Conservation (phyloP, 1,140 invertebrate genomes). For the Bradysia coprophila region DNA sequence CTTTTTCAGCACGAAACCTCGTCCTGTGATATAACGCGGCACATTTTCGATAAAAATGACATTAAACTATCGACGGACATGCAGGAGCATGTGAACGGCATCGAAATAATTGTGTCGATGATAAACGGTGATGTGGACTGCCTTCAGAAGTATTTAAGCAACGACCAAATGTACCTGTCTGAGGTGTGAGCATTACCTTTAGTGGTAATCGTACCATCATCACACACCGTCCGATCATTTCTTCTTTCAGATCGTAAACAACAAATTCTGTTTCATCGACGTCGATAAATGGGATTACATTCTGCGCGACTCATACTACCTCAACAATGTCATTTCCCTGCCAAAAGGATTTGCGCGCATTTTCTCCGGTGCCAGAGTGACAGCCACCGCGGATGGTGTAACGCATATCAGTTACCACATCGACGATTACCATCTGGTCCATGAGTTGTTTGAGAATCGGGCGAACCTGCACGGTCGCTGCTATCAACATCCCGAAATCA, state of each 20-base stretch:
- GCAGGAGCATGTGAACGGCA: neutral
- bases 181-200: neutral
- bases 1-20: neutral
- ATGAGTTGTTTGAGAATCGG: neutral
- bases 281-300: slow-evolving; percentile 60
- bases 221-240: neutral
- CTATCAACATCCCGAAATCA: neutral
- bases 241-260: slow-evolving; percentile 37
- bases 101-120: neutral
- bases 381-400: neutral
- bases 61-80: neutral
- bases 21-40: neutral
- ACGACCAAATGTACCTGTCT: neutral
- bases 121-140: neutral
- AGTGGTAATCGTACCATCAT: neutral
- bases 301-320: slow-evolving; percentile 30
- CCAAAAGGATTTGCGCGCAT: neutral
- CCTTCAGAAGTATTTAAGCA: neutral
- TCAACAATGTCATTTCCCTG: slow-evolving; percentile 1
- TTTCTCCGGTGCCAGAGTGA: neutral
- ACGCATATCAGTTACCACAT: slow-evolving; percentile 1
- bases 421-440: neutral
- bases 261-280: slow-evolving; percentile 40
- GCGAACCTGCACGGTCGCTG: neutral
- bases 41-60: neutral